Evolutionary conservation across 2,888 invertebrate species (phyloP), one percentile per base, ranked within the genome.

Genomic region (Ectemnius cavifrons): DNA sequence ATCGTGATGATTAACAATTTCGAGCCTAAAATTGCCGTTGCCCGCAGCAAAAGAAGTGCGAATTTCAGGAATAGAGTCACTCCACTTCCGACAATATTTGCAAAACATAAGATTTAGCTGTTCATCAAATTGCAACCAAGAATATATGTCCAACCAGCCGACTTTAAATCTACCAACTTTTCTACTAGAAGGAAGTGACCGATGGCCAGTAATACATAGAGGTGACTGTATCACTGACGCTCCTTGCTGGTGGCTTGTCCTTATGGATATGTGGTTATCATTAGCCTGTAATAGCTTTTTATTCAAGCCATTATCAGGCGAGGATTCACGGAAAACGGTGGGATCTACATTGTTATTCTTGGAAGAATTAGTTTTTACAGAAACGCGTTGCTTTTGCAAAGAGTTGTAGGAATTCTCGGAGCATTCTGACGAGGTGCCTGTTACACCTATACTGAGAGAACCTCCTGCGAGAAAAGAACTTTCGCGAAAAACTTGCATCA

Each of bases 11-110:
- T 95, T 95, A 61, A 96, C 94, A 84, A 95, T 95, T 91, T 95
- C 95, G 75, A 95, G 92, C 66, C 95, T 92, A 91, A 95, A 95
- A 90, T 95, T 95, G 61, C 94, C 93, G 85, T 95, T 96, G 71
- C 95, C 95, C 85, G 94, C 94, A n/a, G 95, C 94, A 84, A 96
- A 96, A 0, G 95, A 95, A n/a, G 95, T 95, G 71, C 95, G 93
- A 84, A 94, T 94, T 75, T 95, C 94, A 14, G 95, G 94, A 80
- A 95, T 92, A 23, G 93, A 93, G 62, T 93, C 93, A 66, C 95
- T 94, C 95, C 95, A 95, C 84, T 94, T 94, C 76, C 95, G 92
- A 86, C 95, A 95, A 85, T 93, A 94, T 83, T 93, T 94, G 89
- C 95, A 95, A 88, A 92, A 95, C 95, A 95, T 95, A 18, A 93